Base-by-base conservation (phyloP, 2,888 invertebrate species). In the Amphipyra berbera region DNA sequence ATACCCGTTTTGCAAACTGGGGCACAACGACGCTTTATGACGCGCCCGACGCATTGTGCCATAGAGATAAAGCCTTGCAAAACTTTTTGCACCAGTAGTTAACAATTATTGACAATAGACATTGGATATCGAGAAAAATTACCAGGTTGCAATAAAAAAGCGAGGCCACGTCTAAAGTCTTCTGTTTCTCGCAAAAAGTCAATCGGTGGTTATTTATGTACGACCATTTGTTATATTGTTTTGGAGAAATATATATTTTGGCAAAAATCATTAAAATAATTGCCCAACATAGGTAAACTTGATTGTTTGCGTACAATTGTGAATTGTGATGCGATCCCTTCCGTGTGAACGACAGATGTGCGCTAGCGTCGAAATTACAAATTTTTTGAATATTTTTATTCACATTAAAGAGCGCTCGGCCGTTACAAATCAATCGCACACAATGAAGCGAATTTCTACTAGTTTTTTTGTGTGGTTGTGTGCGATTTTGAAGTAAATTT, bases 361-460 rank as follows among this genome's bases (percentile, higher is more conserved):
- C 89, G 89, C 78, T 68, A 82, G 83, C 89, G 88, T 73, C 86
- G 86, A 90, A 92, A 90, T 92, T 93, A 91, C 87, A 88, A 90
- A 94, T 92, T 92, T 92, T 88, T 91, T 93, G 95, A 94, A 95
- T 95, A 94, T 95, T 94, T 79, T 91, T 90, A 90, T 92, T 91
- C 90, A 86, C 89, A 93, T 94, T 93, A 94, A 90, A 88, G 85
- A 88, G 86, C 90, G 86, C 86, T 95, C 90, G 95, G 90, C 94
- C 95, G 95, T 95, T 95, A 94, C 95, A 90, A 95, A 95, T 95
- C 94, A 92, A 91, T 91, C 90, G 89, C 78, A 89, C 86, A 94
- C 95, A 95, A 94, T 93, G 86, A 90, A 90, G 83, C 84, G 87
- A 90, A 87, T 90, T 93, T 91, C 90, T 90, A 86, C 87, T 87